Base-by-base conservation (phyloP, 1,140 invertebrate genomes). In the Anoplophora glabripennis region DNA sequence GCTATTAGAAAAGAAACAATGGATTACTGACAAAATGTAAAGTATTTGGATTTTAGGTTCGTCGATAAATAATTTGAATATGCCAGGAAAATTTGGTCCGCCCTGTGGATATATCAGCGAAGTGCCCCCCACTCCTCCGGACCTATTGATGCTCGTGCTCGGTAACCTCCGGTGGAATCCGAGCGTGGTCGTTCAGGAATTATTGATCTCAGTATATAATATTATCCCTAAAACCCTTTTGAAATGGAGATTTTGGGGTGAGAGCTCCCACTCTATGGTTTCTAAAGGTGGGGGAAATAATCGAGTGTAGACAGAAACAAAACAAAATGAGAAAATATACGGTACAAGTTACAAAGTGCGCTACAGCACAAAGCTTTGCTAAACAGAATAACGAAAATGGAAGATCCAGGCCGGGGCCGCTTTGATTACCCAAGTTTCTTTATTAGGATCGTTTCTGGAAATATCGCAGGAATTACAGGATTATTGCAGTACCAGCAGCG, bases 281-380 rank as follows among this genome's bases (percentile, higher is more conserved):
- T 48, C 44, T 15, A 59, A 40, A 55, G 63, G 51, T 59, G 52
- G 59, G n/a, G 60, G 60, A 65, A 63, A 59, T 65, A 63, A 65
- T 63, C 60, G 64, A 57, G 60, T 63, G 64, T 58, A 65, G 64
- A 65, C 64, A 65, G 64, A 65, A 65, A 65, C 64, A 65, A 63
- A 65, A 65, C 61, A 65, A 65, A 65, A 65, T 59, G 56, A 59
- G 64, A 63, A 58, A 58, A 62, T 47, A 60, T 55, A 48, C 58
- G 58, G 48, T 56, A 51, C 28, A 57, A 60, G 51, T 59, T 12
- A 11, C 47, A 15, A 36, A 49, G 42, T 44, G 12, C 47, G 9
- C 21, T 49, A 28, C 47, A 49, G 47, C 47, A 10, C 47, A 49
- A 49, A 49, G 48, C 11, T 35, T 34, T 46, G 5, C n/a, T 7